Percentiles rank a stretch among this genome's conserved stretches.
Evolutionary conservation across 1,140 invertebrate genomes (phyloP).

Genomic region (Tetraneura akinire): DNA sequence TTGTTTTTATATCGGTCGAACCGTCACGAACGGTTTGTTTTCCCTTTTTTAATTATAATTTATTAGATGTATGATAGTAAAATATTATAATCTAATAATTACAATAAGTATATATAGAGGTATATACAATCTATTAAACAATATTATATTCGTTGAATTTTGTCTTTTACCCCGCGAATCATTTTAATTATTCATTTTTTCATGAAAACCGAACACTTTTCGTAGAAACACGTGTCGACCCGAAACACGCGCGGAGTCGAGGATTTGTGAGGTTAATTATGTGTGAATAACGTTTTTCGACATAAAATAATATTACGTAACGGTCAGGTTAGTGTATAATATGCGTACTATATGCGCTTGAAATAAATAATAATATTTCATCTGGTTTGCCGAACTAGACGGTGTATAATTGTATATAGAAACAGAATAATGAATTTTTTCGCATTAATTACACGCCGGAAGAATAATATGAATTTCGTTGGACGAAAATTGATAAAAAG

Average conservation of each 20-base stretch:
- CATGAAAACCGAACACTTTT: slow-evolving; percentile 41
- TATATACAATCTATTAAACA: too few species aligned
- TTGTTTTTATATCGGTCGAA: too few species aligned
- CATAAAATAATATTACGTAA: slow-evolving; percentile 8
- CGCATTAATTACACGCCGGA: slow-evolving; percentile 13
- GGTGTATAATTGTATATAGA: neutral
- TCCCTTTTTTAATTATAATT: too few species aligned
- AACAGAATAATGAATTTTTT: slow-evolving; percentile 45
- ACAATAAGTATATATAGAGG: too few species aligned
- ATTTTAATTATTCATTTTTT: neutral
- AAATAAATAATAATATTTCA: slow-evolving; percentile 45
- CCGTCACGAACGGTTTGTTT: too few species aligned
- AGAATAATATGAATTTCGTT: slow-evolving; percentile 41
- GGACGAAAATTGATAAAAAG: neutral
- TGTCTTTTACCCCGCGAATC: too few species aligned
- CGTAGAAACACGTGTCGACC: slow-evolving; percentile 46
- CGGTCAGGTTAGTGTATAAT: neutral
- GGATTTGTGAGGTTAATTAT: slow-evolving; percentile 46
- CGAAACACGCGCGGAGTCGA: neutral
- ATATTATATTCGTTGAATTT: too few species aligned
- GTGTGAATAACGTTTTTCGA: slow-evolving; percentile 31
- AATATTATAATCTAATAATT: too few species aligned
- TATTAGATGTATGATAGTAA: too few species aligned
- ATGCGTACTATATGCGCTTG: too few species aligned
- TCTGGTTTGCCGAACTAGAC: neutral